These are phyloP conservation scores for Leptinotarsa peninsularis DNA, from an alignment of 2,888 invertebrate genomes.

Conservation along the genomic window DNA sequence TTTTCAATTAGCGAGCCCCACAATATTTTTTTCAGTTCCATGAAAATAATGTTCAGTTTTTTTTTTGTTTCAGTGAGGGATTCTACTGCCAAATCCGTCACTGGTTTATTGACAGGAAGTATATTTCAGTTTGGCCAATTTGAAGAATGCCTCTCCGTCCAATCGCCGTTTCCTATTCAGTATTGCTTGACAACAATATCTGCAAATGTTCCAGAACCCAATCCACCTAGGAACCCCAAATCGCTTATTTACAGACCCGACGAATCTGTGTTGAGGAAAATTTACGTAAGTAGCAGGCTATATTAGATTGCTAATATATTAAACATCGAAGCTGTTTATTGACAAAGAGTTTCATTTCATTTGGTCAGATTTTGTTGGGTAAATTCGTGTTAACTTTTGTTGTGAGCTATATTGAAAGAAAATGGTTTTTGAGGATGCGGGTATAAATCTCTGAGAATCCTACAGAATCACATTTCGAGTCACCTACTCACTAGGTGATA, in stretches of 20 bases:
- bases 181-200: conserved; percentile 59
- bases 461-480: too few species aligned
- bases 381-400: too few species aligned
- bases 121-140: conserved; percentile 72
- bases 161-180: conserved; percentile 62
- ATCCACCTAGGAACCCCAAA: conserved; percentile 55
- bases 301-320: too few species aligned
- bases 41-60: background rate
- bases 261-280: conserved; percentile 57
- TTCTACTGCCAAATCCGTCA: conserved; percentile 70
- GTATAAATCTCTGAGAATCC: too few species aligned
- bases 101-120: conserved; percentile 70
- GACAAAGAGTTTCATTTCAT: too few species aligned
- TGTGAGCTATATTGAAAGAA: too few species aligned
- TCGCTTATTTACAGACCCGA: conserved; percentile 54
- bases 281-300: conserved; percentile 58
- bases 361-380: too few species aligned
- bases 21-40: too few species aligned
- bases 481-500: too few species aligned
- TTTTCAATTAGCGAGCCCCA: too few species aligned
- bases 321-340: too few species aligned
- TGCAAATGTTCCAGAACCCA: conserved; percentile 53
- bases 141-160: conserved; percentile 68
- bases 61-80: conserved; percentile 69
- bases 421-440: too few species aligned